Percentiles rank a stretch among this genome's conserved stretches.
Evolutionary conservation across 2,888 invertebrate species (phyloP).

Genomic region (Suillia variegata): DNA sequence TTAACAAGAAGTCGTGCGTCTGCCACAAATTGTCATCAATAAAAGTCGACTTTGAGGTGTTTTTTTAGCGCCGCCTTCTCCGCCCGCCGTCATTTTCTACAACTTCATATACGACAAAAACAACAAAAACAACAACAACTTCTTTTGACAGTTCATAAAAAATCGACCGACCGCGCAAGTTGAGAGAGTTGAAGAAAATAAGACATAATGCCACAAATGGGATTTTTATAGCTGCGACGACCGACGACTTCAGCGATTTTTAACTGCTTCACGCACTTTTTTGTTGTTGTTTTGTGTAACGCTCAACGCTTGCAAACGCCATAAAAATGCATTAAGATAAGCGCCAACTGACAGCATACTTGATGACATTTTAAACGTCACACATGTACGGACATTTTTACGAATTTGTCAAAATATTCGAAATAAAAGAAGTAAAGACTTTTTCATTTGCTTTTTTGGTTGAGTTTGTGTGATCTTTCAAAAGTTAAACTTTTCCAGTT

Average conservation of each 20-base stretch:
- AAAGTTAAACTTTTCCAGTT: too few species aligned
- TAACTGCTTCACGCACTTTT: conserved; percentile 48
- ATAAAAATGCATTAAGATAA: conserved; percentile 28
- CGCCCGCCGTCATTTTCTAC: too few species aligned
- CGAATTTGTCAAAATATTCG: conserved; percentile 1
- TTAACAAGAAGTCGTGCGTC: conserved; percentile 44
- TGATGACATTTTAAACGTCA: conserved; percentile 26
- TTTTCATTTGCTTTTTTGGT: too few species aligned
- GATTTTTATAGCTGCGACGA: too few species aligned
- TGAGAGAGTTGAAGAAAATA: too few species aligned
- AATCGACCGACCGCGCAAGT: too few species aligned
- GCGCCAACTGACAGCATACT: conserved; percentile 17
- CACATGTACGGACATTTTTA: too few species aligned
- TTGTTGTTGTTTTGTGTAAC: conserved; percentile 41
- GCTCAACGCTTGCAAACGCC: conserved; percentile 34
- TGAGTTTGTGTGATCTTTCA: too few species aligned
- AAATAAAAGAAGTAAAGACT: conserved; percentile 4
- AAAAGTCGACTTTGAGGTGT: not conserved
- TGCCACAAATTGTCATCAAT: conserved; percentile 29
- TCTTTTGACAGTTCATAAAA: not conserved
- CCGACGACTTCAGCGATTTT: conserved; percentile 35
- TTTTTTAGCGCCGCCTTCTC: not conserved
- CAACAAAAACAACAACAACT: not conserved
- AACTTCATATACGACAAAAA: not conserved
- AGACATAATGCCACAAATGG: too few species aligned